Conservation (phyloP, 2,888 invertebrate genomes). For the Chymomyza procnemis region DNA sequence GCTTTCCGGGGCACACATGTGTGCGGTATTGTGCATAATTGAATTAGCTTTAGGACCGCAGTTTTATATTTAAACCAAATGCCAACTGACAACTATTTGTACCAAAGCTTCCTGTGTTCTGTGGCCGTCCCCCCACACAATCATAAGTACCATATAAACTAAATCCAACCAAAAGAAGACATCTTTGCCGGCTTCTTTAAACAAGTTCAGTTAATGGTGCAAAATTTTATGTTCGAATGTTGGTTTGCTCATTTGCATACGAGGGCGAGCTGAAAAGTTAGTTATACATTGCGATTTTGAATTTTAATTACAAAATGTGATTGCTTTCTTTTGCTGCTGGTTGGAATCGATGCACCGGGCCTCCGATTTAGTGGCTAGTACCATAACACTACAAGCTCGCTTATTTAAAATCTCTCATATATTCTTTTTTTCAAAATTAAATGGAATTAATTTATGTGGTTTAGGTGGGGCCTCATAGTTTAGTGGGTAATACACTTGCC, state of each 20-base stretch:
- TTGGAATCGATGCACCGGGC: no score
- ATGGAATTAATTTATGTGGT: no score
- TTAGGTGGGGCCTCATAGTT: no score
- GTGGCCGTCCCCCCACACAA: neutral
- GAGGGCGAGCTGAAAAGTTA: no score
- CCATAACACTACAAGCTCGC: no score
- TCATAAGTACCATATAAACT: neutral
- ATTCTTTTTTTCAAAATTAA: no score
- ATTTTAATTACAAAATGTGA: no score
- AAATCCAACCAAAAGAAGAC: neutral
- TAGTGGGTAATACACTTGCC: no score
- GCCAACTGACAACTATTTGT: neutral
- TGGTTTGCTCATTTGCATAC: neutral
- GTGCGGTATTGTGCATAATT: conserved; percentile 50
- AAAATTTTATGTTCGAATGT: neutral
- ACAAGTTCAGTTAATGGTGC: neutral
- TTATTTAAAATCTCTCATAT: no score
- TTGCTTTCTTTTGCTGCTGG: no score
- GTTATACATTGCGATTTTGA: no score
- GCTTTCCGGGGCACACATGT: conserved; percentile 22
- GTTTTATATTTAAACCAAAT: neutral
- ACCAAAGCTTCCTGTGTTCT: neutral
- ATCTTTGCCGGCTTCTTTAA: neutral
- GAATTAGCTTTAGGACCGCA: conserved; percentile 25
- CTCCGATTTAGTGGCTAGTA: no score